Evolutionary conservation across 1,140 invertebrate species (phyloP).

Genomic region (Catajapyx aquilonaris): DNA sequence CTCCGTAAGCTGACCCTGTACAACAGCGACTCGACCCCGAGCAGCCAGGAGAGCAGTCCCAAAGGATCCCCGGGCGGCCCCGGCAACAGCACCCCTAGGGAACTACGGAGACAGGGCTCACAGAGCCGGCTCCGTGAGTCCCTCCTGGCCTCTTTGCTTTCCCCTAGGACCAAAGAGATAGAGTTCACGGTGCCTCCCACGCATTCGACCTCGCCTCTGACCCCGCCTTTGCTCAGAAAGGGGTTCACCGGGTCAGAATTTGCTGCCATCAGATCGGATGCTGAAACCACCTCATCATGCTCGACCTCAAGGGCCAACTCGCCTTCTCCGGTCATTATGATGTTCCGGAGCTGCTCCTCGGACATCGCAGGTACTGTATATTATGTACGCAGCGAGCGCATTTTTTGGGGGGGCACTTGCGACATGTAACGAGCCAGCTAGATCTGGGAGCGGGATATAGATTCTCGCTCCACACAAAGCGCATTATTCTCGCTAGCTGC

Average conservation of each 20-base stretch:
- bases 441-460: too few relatives aligned
- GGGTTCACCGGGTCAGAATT: slow-evolving; percentile 10
- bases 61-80: neutral
- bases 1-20: too few relatives aligned
- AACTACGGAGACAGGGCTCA: slow-evolving; percentile 1
- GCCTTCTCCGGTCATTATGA: slow-evolving; percentile 12
- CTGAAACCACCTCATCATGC: neutral
- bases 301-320: slow-evolving; percentile 12
- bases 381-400: too few relatives aligned
- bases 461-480: too few relatives aligned
- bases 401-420: too few relatives aligned
- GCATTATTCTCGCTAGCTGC: too few relatives aligned
- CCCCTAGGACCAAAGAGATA: slow-evolving; percentile 13
- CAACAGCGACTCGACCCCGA: too few relatives aligned
- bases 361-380: too few relatives aligned
- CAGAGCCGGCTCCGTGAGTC: neutral
- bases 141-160: slow-evolving; percentile 4
- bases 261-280: slow-evolving; percentile 11
- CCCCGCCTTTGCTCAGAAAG: slow-evolving; percentile 13
- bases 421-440: too few relatives aligned
- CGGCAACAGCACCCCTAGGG: neutral
- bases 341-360: too few relatives aligned
- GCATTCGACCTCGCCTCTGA: slow-evolving; percentile 12
- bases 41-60: too few relatives aligned
- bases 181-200: slow-evolving; percentile 15